Evolutionary conservation across 2,888 invertebrate genomes (phyloP), one percentile per base, ranked within the genome.

Genomic region (Tupiocoris notatus): DNA sequence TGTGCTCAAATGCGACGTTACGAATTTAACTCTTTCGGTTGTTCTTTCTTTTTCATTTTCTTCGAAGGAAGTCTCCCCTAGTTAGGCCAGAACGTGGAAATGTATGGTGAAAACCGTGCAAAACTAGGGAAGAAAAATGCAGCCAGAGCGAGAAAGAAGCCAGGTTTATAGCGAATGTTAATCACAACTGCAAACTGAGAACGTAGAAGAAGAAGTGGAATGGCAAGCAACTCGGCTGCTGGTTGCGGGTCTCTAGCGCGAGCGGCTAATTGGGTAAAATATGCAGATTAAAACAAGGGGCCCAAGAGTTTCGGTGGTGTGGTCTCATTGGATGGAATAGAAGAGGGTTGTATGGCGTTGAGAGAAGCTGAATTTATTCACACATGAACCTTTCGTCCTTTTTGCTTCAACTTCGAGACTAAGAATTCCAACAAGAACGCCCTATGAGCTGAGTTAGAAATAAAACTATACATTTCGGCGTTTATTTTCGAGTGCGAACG

Each of bases 231-330:
- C 59, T 59, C 59, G 7, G 12, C 39, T 3, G n/a, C n/a, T 39
- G 3, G 39, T 12, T 39, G 39, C 39, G 39, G 39, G 6, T 39
- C 39, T 39, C 39, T 39, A 39, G 39, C 59, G 63, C 17, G 63
- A 16, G 20, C 63, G 6, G 22, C 63, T 63, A 63, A 63, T 63
- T 63, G 63, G 63, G 20, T 63, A 63, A 63, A 63, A 63, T 63
- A 63, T 63, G 63, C 63, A 63, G 63, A 63, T 63, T 63, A 21
- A 21, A 63, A 63, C 63, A 21, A 63, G 63, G 21, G 63, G 39
- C 39, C 63, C 63, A 63, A 63, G 63, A 63, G 63, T 63, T 63
- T 63, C 20, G 20, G 22, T 3, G 63, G 39, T 39, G 6, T 39
- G 39, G 39, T 39, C 39, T 39, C 39, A 39, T 39, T 12, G 39